A percentile compares a stretch with the other conserved stretches of the same genome.
phyloP scores from a whole-genome alignment of 1,140 invertebrate genomes.

The Homarus americanus region DNA sequence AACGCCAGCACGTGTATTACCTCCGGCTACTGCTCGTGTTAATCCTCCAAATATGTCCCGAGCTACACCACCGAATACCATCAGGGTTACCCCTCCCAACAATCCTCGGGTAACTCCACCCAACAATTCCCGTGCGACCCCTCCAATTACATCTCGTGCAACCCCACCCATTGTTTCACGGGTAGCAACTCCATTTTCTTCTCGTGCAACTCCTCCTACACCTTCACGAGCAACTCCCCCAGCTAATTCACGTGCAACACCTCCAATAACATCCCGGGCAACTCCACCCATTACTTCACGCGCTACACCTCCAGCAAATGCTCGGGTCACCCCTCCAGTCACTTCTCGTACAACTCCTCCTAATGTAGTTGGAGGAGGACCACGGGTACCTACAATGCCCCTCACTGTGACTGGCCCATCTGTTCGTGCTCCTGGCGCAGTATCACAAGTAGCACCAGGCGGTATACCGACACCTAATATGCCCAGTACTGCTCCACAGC shows the following conservation, averaged over 20 bases:
- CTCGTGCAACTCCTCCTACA: conserved; percentile 24
- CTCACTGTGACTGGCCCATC: conserved; percentile 81
- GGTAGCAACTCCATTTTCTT: conserved; percentile 12
- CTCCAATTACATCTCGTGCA: conserved; percentile 39
- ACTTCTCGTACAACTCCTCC: neutral
- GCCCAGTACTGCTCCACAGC: conserved; percentile 43
- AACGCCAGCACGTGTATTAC: conserved; percentile 8
- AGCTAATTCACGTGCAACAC: conserved; percentile 27
- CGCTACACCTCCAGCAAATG: conserved; percentile 68
- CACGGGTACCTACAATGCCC: conserved; percentile 78
- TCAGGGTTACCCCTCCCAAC: conserved; percentile 26
- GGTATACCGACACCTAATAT: conserved; percentile 32
- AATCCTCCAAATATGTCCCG: conserved; percentile 1
- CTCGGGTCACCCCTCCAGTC: neutral
- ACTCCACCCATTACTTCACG: conserved; percentile 26
- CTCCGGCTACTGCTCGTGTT: neutral
- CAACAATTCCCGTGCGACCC: conserved; percentile 28
- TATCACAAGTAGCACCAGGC: conserved; percentile 45
- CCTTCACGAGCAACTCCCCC: conserved; percentile 28
- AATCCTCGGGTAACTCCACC: conserved; percentile 41
- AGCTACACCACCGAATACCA: conserved; percentile 24
- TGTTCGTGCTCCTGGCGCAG: conserved; percentile 75
- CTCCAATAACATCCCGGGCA: conserved; percentile 20
- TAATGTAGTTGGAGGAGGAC: neutral
- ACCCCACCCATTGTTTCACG: conserved; percentile 45